Evolutionary conservation across 1,140 invertebrate genomes (phyloP).

Genomic region (Cephus cinctus): DNA sequence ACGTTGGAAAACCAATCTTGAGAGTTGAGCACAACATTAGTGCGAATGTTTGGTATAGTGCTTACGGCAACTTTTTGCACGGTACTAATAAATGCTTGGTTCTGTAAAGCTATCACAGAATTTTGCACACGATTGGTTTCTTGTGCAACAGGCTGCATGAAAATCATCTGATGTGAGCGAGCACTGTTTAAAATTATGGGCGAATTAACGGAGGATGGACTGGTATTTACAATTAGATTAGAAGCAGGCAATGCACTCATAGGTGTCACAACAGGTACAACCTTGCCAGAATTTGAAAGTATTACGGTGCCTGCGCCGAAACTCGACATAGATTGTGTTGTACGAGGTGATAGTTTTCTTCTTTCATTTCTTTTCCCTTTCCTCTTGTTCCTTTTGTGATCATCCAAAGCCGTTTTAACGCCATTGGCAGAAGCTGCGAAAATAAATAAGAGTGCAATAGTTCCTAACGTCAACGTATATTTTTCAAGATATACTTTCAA

Average conservation of each 20-base stretch:
- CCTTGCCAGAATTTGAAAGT: conserved; percentile 45
- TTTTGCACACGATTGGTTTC: conserved; percentile 42
- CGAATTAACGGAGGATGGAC: conserved; percentile 36
- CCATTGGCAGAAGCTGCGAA: background rate
- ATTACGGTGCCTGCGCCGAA: conserved; percentile 45
- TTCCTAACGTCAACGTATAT: background rate
- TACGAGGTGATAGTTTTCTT: conserved; percentile 23
- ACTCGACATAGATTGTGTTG: conserved; percentile 36
- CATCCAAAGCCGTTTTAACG: background rate
- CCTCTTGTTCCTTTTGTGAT: conserved; percentile 33
- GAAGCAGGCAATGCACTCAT: conserved; percentile 38
- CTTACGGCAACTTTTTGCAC: conserved; percentile 47
- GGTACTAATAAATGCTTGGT: conserved; percentile 41
- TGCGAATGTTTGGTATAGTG: conserved; percentile 35
- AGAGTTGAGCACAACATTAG: conserved; percentile 45
- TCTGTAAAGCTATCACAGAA: conserved; percentile 42
- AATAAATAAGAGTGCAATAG: background rate
- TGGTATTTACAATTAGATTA: conserved; percentile 51
- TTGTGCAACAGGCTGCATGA: conserved; percentile 46
- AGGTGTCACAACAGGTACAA: conserved; percentile 50
- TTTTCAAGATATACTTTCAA: background rate
- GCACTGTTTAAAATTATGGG: conserved; percentile 48
- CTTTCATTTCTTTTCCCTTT: conserved; percentile 30
- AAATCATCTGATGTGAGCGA: conserved; percentile 52
- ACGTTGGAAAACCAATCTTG: conserved; percentile 50